Evolutionary conservation across 2,888 invertebrate genomes (phyloP).

Genomic region (Tenodera sinensis): DNA sequence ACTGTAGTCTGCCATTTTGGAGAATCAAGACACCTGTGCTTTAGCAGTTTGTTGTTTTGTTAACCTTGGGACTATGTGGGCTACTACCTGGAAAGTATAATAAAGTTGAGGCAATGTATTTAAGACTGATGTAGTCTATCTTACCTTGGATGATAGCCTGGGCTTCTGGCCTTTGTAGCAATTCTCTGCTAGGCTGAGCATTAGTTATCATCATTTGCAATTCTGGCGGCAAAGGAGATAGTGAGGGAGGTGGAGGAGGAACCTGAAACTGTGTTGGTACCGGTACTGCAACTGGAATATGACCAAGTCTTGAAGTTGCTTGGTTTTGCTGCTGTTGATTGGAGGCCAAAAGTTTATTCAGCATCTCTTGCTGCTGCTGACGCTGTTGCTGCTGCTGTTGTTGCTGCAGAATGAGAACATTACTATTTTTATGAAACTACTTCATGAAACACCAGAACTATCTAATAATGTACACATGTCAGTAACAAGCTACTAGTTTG

Average conservation of each 20-base stretch:
- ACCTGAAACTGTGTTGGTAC: background rate
- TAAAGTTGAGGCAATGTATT: background rate
- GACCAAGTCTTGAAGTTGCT: background rate
- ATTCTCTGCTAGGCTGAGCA: constrained; percentile 56
- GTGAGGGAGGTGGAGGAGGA: constrained; percentile 18
- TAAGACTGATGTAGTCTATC: constrained; percentile 21
- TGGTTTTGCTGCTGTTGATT: constrained; percentile 17
- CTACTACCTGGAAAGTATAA: too few relatives aligned
- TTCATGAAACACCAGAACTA: too few relatives aligned
- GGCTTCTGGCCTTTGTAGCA: constrained; percentile 69
- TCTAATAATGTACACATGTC: too few relatives aligned
- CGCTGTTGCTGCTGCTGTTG: constrained; percentile 34
- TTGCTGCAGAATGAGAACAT: background rate
- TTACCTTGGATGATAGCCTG: constrained; percentile 72
- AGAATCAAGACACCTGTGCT: too few relatives aligned
- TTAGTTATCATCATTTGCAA: constrained; percentile 49
- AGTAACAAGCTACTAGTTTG: too few relatives aligned
- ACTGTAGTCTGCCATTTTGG: too few relatives aligned
- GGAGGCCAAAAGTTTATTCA: constrained; percentile 42
- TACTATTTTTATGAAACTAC: background rate
- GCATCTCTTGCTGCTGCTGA: constrained; percentile 44
- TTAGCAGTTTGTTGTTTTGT: too few relatives aligned
- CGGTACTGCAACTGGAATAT: background rate
- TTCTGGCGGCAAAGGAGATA: constrained; percentile 44
- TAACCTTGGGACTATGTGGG: too few relatives aligned